These are phyloP conservation scores for Saccostrea glomerata DNA, from an alignment of 1,140 invertebrate species.

Conservation along the genomic window DNA sequence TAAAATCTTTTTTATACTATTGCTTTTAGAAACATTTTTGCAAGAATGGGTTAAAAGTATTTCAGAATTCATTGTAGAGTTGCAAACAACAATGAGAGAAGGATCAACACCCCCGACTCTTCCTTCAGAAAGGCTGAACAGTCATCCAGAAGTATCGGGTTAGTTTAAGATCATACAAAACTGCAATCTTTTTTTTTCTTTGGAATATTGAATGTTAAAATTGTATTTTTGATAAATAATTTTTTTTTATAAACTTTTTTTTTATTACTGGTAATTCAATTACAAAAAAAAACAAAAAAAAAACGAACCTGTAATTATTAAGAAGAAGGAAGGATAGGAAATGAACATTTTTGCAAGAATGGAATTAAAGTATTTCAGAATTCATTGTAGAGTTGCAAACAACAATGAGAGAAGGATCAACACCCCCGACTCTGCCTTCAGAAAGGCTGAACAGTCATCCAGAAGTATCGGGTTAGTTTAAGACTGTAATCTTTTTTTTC, in stretches of 20 bases:
- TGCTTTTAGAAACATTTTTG: too few species aligned
- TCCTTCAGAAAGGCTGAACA: background rate
- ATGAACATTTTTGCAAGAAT: background rate
- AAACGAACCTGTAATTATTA: too few species aligned
- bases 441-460: background rate
- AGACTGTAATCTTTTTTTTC: background rate
- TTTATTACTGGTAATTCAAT: background rate
- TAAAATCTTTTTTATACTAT: too few species aligned
- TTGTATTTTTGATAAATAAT: too few species aligned
- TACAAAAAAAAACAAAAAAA: background rate
- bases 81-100: background rate
- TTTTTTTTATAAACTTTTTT: background rate
- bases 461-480: background rate
- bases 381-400: background rate
- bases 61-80: constrained; percentile 4
- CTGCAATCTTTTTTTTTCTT: background rate
- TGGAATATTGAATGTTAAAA: background rate
- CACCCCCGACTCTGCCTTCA: background rate
- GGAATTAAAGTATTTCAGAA: background rate
- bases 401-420: background rate
- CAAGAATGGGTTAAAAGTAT: background rate
- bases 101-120: background rate
- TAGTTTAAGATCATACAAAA: background rate
- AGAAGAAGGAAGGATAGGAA: too few species aligned
- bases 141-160: background rate